Conservation (phyloP, 2,888 invertebrate species). For the Rutpela maculata region DNA sequence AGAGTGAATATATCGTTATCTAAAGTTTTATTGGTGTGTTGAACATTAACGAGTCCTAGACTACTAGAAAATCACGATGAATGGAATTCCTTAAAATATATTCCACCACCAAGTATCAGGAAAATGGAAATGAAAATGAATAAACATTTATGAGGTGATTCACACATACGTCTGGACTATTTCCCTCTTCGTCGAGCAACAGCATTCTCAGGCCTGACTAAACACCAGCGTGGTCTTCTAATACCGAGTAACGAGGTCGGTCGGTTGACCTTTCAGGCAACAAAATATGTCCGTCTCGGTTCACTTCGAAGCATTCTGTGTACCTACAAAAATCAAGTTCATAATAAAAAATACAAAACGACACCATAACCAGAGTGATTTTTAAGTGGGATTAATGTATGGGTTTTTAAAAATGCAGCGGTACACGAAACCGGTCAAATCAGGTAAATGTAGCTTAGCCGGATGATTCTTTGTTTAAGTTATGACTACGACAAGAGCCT, state of each 20-base stretch:
- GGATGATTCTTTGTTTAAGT: constrained; percentile 23
- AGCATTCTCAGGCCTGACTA: not conserved
- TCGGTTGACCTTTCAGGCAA: constrained; percentile 16
- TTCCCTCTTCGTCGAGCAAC: not conserved
- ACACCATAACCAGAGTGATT: constrained; percentile 9
- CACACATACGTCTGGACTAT: not conserved
- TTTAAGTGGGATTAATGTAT: constrained; percentile 19
- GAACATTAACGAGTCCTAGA: no score
- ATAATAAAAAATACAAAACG: not conserved
- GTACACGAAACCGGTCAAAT: constrained; percentile 63
- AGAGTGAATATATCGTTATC: no score
- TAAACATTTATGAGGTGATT: not conserved
- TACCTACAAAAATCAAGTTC: not conserved
- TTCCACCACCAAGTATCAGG: no score
- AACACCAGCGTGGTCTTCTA: not conserved
- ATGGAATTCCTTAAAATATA: no score
- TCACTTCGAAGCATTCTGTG: not conserved
- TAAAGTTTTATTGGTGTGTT: no score
- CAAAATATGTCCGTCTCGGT: constrained; percentile 8
- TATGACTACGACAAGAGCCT: not conserved
- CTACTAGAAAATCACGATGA: no score
- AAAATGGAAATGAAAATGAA: no score
- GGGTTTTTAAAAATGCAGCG: constrained; percentile 58
- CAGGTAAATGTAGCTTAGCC: constrained; percentile 59
- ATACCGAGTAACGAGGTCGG: not conserved